Evolutionary conservation across 2,113 vertebrate genomes (phyloP).

Genomic region (Myotis davidii): DNA sequence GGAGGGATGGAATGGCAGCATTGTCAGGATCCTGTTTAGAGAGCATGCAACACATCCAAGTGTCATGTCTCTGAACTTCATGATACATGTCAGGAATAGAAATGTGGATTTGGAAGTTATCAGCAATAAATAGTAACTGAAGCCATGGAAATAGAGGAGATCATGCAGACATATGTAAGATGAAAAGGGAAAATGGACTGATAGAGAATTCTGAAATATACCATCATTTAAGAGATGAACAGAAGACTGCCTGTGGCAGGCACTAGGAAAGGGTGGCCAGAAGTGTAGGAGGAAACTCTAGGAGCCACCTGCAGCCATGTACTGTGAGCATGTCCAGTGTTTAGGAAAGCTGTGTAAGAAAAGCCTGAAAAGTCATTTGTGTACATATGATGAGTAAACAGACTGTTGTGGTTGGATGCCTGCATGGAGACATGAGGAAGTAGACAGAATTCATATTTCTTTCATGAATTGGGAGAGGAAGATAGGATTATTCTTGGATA

Average conservation of each 20-base stretch:
- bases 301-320: neutral
- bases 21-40: constrained; percentile 36
- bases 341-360: neutral
- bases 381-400: neutral
- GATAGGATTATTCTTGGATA: constrained; percentile 8
- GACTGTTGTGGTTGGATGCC: neutral
- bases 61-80: neutral
- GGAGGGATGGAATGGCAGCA: neutral
- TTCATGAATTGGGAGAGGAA: neutral
- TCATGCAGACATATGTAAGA: neutral
- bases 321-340: neutral
- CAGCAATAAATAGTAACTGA: neutral
- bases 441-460: neutral
- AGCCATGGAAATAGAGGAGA: neutral
- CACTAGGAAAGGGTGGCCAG: neutral
- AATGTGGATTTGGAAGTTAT: neutral
- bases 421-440: neutral
- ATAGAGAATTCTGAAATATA: neutral
- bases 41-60: neutral
- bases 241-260: neutral
- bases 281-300: neutral
- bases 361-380: neutral
- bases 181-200: neutral
- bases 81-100: neutral
- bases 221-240: neutral